Evolutionary conservation across 2,113 vertebrate species (phyloP), one percentile per base, ranked within the genome.

Genomic region (Calypte anna): DNA sequence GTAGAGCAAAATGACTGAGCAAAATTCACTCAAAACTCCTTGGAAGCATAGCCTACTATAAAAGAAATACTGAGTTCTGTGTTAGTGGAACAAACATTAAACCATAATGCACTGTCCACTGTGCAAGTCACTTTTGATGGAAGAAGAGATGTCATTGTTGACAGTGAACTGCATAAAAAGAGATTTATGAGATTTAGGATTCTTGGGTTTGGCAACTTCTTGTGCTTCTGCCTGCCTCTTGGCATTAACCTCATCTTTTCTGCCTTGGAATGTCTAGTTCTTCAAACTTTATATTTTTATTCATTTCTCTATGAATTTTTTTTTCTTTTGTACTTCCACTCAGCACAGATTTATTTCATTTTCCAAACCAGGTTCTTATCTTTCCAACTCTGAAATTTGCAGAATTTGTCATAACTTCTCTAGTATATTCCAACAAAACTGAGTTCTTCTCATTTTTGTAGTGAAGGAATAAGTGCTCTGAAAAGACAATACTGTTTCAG

Each of bases 401-500:
- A 76, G 8, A 6, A 15, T 76, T 82, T 1, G 1, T 21, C 10
- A 36, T 31, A 59, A 43, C 10, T 66, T 53, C 33, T 48, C 7
- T 36, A 33, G 33, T 33, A 6, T 27, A 59, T 46, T 36, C 2
- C 2, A 53, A 48, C 2, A 63, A 73, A 1, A 19, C 6, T 12
- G 4, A n/a, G 1, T 75, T 53, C 10, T 44, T 5, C 6, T 40
- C 17, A 18, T 69, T 83, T 82, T n/a, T 84, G 5, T 24, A 43
- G 9, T 43, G 38, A 59, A 46, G 24, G 9, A 59, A 14, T 0
- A 2, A 57, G 46, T 5, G 1, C 7, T 44, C 22, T 43, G 28
- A 84, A 81, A 83, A 6, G 7, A 55, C 0, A 0, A 85, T 31
- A 30, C 1, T 15, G 4, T 66, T 77, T 80, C 14, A 23, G 7